Evolutionary conservation across 1,140 invertebrate genomes (phyloP), one percentile per base, ranked within the genome.

Genomic region (Ips typographus): DNA sequence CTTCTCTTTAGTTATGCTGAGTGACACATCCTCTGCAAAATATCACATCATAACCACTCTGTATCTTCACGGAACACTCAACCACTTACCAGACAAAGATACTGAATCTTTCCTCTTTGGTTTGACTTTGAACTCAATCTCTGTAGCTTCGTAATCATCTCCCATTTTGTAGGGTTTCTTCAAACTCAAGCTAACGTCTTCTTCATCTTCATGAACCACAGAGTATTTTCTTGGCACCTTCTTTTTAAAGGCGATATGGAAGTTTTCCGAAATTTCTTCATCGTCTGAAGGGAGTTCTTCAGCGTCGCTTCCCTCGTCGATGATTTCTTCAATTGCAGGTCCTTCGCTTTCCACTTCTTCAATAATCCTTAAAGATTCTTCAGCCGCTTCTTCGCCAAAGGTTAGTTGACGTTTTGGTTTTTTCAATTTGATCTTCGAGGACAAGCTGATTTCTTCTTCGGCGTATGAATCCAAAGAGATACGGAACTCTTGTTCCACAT

Each of bases 401-500:
- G 90, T 91, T 64, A 86, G 85, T 65, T 83, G 84, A 38, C 65
- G 59, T 77, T 86, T 88, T 47, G 88, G 89, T 74, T 89, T 80
- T 71, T 86, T 92, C n/a, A 93, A 71, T 82, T 90, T 90, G 2
- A 93, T 87, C 81, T 91, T 93, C 66, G 90, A 90, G 6, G 90
- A 89, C 87, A 94, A 90, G 3, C 90, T 91, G 70, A 94, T 90
- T 80, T 93, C 90, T 83, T 93, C 91, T 82, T 94, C 92, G 55
- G 91, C 90, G 79, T 93, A 93, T 1, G 89, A 90, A 80, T 92
- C 90, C 55, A 92, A 80, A 40, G 90, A 89, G 72, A 94, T 93
- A 78, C 90, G 92, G 77, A 93, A 93, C 81, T 93, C 91, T 82
- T 93, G 91, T 78, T 93, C 91, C 4, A 93, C 89, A 76, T 93